Base-by-base conservation (phyloP, 2,888 invertebrate genomes). In the Deroplatys truncata region DNA sequence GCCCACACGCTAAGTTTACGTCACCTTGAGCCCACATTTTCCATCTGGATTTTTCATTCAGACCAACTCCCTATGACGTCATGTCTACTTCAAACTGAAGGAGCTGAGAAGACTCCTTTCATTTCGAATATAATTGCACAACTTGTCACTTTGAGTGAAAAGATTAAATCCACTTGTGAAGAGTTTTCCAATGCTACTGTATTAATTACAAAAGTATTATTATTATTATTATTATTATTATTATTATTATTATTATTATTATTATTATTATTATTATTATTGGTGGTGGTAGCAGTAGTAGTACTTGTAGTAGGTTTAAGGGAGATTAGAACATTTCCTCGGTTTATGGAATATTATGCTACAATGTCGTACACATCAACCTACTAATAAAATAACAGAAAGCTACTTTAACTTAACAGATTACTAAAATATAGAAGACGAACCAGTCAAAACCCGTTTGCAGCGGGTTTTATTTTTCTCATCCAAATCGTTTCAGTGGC, bases 21-120 rank as follows among this genome's bases (percentile, higher is more conserved):
- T 89, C 85, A 89, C 89, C 87, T 85, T 89, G 89, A 89, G 82
- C 82, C 89, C 72, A 83, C 72, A 84, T 49, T 89, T 43, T 82
- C 29, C 82, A 83, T 89, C 89, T 88, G 88, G 88, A 82, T 88
- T 89, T 88, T 88, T 89, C 88, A 88, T 88, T 89, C 88, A 31
- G 56, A 87, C 31, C 88, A 56, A 83, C 88, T 86, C 85, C 88
- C 82, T 83, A 85, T 89, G 88, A 88, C 85, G 89, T 89, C 89
- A 89, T 85, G 25, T 28, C n/a, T 29, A 83, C 28, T 28, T 28
- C 25, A n/a, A 28, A 49, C 28, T 88, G 20, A 88, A 29, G n/a
- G 28, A 28, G 28, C 13, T 49, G 4, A 82, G n/a, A 28, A 82
- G n/a, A 13, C 43, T n/a, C 31, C 49, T 83, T 28, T 83, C 82